These are phyloP conservation scores for Aphaenogaster rudis DNA, from an alignment of 1,140 invertebrate genomes.

Conservation along the genomic window DNA sequence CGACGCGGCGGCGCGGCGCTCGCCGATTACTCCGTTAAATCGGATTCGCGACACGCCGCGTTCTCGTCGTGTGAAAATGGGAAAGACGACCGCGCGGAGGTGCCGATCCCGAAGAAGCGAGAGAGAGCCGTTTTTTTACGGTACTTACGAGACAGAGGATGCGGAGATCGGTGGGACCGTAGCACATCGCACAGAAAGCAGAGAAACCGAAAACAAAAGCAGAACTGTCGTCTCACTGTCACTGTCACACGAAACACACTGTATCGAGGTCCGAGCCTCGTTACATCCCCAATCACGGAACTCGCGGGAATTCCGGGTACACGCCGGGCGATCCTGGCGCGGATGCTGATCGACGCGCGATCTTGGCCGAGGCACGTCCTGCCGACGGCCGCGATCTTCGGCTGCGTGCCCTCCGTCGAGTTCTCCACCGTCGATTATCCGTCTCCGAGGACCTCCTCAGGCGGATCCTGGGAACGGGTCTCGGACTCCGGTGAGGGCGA, in stretches of 20 bases:
- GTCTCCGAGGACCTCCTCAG: not conserved
- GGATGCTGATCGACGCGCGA: not conserved
- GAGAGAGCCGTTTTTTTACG: not conserved
- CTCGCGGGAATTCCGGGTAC: not conserved
- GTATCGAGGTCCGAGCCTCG: conserved; percentile 48
- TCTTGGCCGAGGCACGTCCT: conserved; percentile 17
- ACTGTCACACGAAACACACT: conserved; percentile 71
- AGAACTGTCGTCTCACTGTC: conserved; percentile 70
- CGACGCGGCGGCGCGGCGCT: not conserved
- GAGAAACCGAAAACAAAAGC: conserved; percentile 69
- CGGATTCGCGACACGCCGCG: not conserved
- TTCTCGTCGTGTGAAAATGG: not conserved
- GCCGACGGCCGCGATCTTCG: conserved; percentile 43
- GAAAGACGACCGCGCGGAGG: not conserved
- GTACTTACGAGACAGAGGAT: conserved; percentile 81
- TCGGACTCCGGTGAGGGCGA: not conserved
- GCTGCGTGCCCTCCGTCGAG: not conserved
- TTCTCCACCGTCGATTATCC: conserved; percentile 56
- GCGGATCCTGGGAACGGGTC: not conserved
- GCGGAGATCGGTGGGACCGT: conserved; percentile 68
- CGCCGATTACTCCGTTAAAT: not conserved
- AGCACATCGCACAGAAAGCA: conserved; percentile 79
- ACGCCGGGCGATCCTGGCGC: not conserved
- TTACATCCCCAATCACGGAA: conserved; percentile 23
- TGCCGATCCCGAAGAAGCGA: not conserved